A percentile compares a stretch with the other conserved stretches of the same genome.
phyloP scores from a whole-genome alignment of 2,797 vertebrate genomes.

The Eremophila alpestris region DNA sequence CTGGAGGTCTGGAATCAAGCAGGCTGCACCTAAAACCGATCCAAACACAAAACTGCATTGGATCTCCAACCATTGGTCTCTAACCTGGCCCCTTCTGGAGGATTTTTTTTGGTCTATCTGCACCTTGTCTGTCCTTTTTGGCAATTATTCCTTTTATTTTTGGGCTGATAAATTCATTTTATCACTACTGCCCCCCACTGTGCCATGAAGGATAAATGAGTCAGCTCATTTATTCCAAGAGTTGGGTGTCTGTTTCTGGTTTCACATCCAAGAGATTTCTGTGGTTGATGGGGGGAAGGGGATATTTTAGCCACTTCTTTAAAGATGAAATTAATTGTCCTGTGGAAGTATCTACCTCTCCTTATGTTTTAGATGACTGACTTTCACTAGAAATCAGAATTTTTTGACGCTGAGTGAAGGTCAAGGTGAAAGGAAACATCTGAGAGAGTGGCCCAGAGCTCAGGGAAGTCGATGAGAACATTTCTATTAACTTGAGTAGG shows the following conservation, averaged over 20 bases:
- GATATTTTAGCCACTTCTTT: background rate
- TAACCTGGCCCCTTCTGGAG: background rate
- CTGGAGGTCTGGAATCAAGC: background rate
- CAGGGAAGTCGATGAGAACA: background rate
- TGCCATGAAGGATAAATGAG: background rate
- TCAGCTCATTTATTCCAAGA: background rate
- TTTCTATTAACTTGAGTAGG: constrained; percentile 26
- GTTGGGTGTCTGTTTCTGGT: background rate
- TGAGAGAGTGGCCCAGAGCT: background rate
- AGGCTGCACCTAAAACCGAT: rapidly evolving
- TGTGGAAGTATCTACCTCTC: background rate
- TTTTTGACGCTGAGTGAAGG: background rate
- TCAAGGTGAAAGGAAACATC: constrained; percentile 34
- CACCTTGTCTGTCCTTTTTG: background rate
- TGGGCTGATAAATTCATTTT: background rate
- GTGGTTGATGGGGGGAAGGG: background rate
- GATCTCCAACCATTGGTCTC: background rate
- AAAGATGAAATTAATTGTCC: background rate
- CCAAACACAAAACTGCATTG: rapidly evolving
- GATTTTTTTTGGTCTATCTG: background rate
- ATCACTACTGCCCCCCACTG: background rate
- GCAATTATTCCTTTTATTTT: background rate
- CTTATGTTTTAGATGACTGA: constrained; percentile 15
- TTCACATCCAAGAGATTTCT: background rate
- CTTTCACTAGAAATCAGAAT: background rate